Evolutionary conservation across 2,113 vertebrate species (phyloP).

Genomic region (Ammodytes marinus): DNA sequence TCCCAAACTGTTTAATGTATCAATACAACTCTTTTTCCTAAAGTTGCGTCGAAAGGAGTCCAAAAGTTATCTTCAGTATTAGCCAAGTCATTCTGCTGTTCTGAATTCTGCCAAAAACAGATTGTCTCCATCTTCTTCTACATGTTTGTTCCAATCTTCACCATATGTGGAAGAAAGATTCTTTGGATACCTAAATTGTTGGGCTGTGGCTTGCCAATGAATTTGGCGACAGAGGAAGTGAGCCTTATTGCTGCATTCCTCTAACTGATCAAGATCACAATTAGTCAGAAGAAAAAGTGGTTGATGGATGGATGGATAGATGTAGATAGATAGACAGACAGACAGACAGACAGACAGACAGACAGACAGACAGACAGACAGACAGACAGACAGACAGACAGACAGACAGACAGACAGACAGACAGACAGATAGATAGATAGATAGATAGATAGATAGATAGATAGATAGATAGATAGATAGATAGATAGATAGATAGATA

Average conservation of each 20-base stretch:
- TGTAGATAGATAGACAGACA: too few species aligned
- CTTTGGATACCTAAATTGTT: conserved; percentile 6
- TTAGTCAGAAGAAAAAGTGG: conserved; percentile 11
- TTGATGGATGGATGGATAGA: not conserved
- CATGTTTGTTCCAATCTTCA: conserved; percentile 24
- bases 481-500: too few species aligned
- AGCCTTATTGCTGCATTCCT: not conserved
- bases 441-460: too few species aligned
- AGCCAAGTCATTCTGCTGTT: conserved; percentile 27
- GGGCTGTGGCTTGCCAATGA: conserved; percentile 5
- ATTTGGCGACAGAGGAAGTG: conserved; percentile 25
- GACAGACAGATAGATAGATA: too few species aligned
- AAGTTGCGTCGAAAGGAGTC: not conserved
- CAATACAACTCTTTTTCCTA: not conserved
- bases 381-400: too few species aligned
- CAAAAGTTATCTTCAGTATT: not conserved
- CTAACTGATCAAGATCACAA: not conserved
- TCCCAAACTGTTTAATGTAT: not conserved
- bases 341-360: too few species aligned
- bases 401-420: too few species aligned
- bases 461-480: too few species aligned
- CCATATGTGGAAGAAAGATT: conserved; percentile 40
- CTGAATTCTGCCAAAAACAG: conserved; percentile 14
- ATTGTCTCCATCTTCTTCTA: conserved; percentile 9
- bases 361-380: too few species aligned